phyloP scores from a whole-genome alignment of 2,113 vertebrate genomes.

The Nannospalax galili region DNA sequence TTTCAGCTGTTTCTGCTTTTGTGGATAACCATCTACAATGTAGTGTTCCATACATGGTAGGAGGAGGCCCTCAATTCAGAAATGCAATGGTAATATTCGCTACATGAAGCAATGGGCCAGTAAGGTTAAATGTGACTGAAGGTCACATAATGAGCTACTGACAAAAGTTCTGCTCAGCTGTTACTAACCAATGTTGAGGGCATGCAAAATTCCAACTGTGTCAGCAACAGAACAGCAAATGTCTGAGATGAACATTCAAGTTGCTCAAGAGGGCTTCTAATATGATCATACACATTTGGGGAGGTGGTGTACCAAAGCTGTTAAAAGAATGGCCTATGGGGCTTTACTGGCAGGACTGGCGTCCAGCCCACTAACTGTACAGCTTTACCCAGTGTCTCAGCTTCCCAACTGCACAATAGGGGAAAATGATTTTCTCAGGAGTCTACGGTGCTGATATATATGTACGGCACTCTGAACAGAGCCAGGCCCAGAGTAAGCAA shows the following conservation, averaged over 20 bases:
- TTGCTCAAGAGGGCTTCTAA: not conserved
- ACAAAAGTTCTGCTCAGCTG: not conserved
- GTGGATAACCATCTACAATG: not conserved
- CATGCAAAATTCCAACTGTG: not conserved
- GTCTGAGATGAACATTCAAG: not conserved
- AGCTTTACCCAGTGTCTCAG: not conserved
- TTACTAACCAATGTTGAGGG: too few species aligned
- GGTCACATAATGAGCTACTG: not conserved
- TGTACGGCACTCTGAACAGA: not conserved
- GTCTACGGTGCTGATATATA: not conserved
- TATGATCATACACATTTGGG: not conserved
- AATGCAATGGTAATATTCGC: not conserved
- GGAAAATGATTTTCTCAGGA: not conserved
- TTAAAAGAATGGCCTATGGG: not conserved
- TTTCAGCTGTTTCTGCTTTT: not conserved
- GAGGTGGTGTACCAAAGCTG: not conserved
- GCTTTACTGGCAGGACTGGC: not conserved
- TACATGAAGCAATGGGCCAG: not conserved
- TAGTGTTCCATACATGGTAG: not conserved
- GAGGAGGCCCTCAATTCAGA: not conserved
- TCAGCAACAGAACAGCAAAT: not conserved
- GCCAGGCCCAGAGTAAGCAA: not conserved
- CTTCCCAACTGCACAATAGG: not conserved
- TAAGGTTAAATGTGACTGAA: not conserved
- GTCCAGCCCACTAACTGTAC: not conserved